Percentiles rank a stretch among this genome's conserved stretches.
Evolutionary conservation across 2,888 invertebrate species (phyloP).

Genomic region (Xestobium rufovillosum): DNA sequence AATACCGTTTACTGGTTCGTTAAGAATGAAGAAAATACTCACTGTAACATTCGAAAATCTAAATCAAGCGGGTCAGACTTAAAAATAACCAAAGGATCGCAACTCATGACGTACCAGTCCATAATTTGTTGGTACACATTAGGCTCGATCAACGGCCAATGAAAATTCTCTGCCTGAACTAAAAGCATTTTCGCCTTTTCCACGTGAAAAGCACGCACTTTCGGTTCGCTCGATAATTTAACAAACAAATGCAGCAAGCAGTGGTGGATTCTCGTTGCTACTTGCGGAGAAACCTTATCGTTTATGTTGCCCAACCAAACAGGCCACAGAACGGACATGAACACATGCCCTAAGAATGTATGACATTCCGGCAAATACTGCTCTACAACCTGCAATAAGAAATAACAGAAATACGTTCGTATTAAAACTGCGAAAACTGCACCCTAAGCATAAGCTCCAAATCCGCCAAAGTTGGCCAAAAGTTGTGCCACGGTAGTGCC

Average conservation of each 20-base stretch:
- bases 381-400: slow-evolving; percentile 46
- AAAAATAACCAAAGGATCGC: slow-evolving; percentile 61
- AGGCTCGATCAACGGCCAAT: slow-evolving; percentile 59
- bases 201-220: slow-evolving; percentile 52
- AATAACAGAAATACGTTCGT: background rate
- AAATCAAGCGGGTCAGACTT: slow-evolving; percentile 48
- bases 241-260: slow-evolving; percentile 62
- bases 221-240: slow-evolving; percentile 64
- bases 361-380: slow-evolving; percentile 64
- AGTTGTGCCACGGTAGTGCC: slow-evolving; percentile 63
- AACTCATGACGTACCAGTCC: slow-evolving; percentile 68
- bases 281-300: slow-evolving; percentile 40
- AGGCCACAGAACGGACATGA: slow-evolving; percentile 61
- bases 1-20: slow-evolving; percentile 6
- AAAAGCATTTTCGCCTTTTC: slow-evolving; percentile 42
- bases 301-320: slow-evolving; percentile 50
- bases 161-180: slow-evolving; percentile 53
- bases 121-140: slow-evolving; percentile 56
- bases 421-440: no score
- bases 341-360: slow-evolving; percentile 62
- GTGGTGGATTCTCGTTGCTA: slow-evolving; percentile 47
- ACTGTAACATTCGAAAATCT: slow-evolving; percentile 55
- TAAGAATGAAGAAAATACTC: slow-evolving; percentile 32
- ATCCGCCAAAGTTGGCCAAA: slow-evolving; percentile 58
- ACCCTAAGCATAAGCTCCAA: slow-evolving; percentile 63